Base-by-base conservation (phyloP, 2,888 invertebrate species). In the Cistogaster globosa region DNA sequence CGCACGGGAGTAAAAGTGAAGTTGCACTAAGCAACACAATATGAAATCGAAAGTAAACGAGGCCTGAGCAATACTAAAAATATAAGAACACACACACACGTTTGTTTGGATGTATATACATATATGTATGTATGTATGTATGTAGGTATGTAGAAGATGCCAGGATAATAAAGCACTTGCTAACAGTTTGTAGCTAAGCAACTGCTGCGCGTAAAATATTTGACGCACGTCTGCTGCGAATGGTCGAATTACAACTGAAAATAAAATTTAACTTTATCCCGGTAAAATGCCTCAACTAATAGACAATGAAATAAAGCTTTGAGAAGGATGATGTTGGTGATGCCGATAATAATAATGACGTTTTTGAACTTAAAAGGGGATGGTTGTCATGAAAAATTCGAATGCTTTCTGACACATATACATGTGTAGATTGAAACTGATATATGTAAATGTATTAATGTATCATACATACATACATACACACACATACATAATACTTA, bases 211-310 rank as follows among this genome's bases (percentile, higher is more conserved):
- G 78, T 82, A 86, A 83, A 86, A 72, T 74, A 79, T 71, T 69
- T 77, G 86, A 87, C 86, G 87, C 87, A 87, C 87, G 87, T 87
- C 86, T 87, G 86, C 87, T 83, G 87, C 90, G 92, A 89, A 92
- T 92, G 92, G 92, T 92, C 91, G 91, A 93, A 92, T 92, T 92
- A 92, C 92, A 92, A 93, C 93, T 93, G 93, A 93, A 92, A 91
- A 91, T 89, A 89, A 91, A 92, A 91, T 92, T 92, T 90, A 92
- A 92, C 90, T 90, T 92, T 92, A 92, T 92, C 92, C 92, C 91
- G 91, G 92, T 92, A 92, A 92, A 92, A 92, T 91, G 92, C 91
- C 91, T 91, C 90, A 82, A 71, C 82, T 85, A 75, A 79, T 79
- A 82, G 75, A 85, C 82, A 85, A 78, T 84, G 20, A 68, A 81